Evolutionary conservation across 2,888 invertebrate species (phyloP).

Genomic region (Cephus pulcher): DNA sequence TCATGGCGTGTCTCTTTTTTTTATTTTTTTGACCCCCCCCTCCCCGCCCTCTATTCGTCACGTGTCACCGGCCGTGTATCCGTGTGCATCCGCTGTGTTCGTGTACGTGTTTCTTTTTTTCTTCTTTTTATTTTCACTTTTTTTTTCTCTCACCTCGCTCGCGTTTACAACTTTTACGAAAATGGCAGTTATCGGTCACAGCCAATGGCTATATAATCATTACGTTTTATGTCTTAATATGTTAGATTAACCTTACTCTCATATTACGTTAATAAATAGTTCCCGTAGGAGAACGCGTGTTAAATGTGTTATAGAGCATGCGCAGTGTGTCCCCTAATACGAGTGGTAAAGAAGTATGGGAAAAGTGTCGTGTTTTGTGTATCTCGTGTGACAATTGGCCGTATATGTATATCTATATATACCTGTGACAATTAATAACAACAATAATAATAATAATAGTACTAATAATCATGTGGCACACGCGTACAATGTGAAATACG

Average conservation of each 20-base stretch:
- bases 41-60: neutral
- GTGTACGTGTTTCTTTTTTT: constrained; percentile 9
- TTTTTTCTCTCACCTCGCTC: constrained; percentile 36
- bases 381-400: neutral
- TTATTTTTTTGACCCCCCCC: constrained; percentile 1
- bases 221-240: constrained; percentile 45
- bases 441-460: constrained; percentile 19
- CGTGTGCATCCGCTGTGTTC: neutral
- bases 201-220: constrained; percentile 64
- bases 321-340: too few species aligned
- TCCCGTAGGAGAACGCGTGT: constrained; percentile 21
- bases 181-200: constrained; percentile 68
- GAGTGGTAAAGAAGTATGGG: neutral
- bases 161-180: constrained; percentile 47
- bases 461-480: constrained; percentile 15
- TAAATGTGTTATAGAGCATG: neutral
- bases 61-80: neutral
- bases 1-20: constrained; percentile 8
- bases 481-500: too few species aligned
- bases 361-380: neutral
- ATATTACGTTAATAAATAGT: constrained; percentile 39
- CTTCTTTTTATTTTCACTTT: neutral
- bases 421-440: too few species aligned
- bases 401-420: neutral
- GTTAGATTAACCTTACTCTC: constrained; percentile 43